A percentile compares a stretch with the other conserved stretches of the same genome.
Evolutionary conservation across 2,113 vertebrate genomes (phyloP).

Genomic region (Oreochromis niloticus): DNA sequence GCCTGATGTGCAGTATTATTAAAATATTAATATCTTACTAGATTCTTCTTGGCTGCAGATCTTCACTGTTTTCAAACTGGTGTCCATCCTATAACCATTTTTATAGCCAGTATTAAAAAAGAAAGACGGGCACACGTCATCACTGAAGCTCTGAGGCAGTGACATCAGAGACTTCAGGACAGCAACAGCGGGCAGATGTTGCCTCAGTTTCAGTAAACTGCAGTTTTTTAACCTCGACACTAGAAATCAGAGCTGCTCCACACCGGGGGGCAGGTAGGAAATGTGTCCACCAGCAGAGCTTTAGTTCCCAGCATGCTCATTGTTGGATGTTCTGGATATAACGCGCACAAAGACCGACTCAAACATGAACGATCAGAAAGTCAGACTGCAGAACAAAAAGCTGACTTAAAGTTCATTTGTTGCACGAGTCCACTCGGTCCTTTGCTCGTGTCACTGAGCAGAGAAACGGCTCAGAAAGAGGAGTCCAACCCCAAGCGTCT

Average conservation of each 20-base stretch:
- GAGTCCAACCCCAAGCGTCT: background rate
- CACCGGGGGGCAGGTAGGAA: too few relatives aligned
- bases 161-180: background rate
- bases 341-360: rapidly evolving
- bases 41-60: background rate
- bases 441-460: background rate
- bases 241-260: too few relatives aligned
- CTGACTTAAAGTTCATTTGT: background rate
- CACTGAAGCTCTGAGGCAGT: rapidly evolving
- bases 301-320: background rate
- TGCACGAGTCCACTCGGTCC: background rate
- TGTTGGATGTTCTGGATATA: background rate
- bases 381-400: background rate
- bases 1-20: rapidly evolving
- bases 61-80: background rate
- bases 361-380: background rate
- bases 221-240: background rate
- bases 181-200: background rate
- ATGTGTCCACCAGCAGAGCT: background rate
- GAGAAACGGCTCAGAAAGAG: background rate
- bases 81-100: rapidly evolving
- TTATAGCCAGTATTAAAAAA: background rate
- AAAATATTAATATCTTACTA: background rate
- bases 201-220: background rate
- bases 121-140: background rate